Conservation (phyloP, 2,797 vertebrate species). For the Manis javanica region DNA sequence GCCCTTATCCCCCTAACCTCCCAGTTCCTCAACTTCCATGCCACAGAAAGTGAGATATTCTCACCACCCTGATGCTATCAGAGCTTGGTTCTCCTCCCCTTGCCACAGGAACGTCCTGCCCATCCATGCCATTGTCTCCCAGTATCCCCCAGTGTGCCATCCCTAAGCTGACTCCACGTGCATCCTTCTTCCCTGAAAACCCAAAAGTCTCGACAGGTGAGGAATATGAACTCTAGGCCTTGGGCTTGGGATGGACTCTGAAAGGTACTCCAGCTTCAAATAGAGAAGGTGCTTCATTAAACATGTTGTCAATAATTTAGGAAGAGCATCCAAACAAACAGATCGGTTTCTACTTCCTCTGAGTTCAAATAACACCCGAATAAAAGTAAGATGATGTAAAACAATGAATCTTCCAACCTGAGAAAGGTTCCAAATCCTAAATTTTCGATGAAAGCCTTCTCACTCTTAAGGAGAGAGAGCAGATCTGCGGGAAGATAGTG, state of each 20-base stretch:
- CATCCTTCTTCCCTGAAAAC: neutral
- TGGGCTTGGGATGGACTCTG: neutral
- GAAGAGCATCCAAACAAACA: slow-evolving; percentile 19
- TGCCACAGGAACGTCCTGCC: neutral
- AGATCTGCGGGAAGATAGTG: neutral
- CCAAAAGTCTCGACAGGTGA: neutral
- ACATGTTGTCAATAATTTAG: neutral
- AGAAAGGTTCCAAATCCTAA: slow-evolving; percentile 44
- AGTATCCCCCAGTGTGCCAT: neutral
- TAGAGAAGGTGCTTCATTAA: neutral
- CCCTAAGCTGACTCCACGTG: neutral
- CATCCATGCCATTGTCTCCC: neutral
- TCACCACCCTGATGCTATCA: neutral
- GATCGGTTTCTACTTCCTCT: neutral
- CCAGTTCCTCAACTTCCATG: neutral
- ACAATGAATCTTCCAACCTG: slow-evolving; percentile 23
- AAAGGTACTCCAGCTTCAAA: neutral
- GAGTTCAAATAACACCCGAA: slow-evolving; percentile 42
- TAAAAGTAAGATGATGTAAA: neutral
- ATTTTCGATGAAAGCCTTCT: slow-evolving; percentile 59
- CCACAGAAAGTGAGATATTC: neutral
- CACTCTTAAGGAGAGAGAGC: neutral
- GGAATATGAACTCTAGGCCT: neutral
- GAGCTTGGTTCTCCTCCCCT: slow-evolving; percentile 22
- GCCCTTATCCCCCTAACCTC: neutral